Evolutionary conservation across 2,888 invertebrate species (phyloP).

Genomic region (Dinocampus coccinellae): DNA sequence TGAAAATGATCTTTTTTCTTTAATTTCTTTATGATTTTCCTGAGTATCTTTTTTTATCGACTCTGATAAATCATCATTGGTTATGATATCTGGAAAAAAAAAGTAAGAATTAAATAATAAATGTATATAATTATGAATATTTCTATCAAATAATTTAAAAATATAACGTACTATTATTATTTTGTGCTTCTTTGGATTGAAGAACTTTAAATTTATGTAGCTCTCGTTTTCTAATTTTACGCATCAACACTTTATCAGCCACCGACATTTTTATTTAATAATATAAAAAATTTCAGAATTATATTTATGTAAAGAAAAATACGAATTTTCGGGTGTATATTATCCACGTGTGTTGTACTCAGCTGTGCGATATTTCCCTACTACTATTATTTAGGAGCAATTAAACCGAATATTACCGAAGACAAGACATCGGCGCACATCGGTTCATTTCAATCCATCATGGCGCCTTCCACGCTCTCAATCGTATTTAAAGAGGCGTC

Average conservation of each 20-base stretch:
- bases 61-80: slow-evolving; percentile 14
- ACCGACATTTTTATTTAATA: background rate
- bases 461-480: too few species aligned
- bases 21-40: slow-evolving; percentile 25
- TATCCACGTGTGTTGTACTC: background rate
- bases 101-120: background rate
- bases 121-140: slow-evolving; percentile 23
- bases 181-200: slow-evolving; percentile 68
- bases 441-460: too few species aligned
- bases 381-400: too few species aligned
- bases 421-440: too few species aligned
- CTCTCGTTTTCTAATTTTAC: background rate
- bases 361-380: background rate
- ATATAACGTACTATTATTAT: slow-evolving; percentile 54
- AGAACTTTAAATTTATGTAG: background rate
- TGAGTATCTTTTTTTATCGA: slow-evolving; percentile 22
- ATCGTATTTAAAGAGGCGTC: too few species aligned
- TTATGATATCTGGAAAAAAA: slow-evolving; percentile 13
- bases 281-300: background rate
- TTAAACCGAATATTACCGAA: too few species aligned
- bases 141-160: background rate
- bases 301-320: too few species aligned
- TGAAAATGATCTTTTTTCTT: slow-evolving; percentile 42
- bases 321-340: too few species aligned
- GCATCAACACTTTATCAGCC: background rate